These are phyloP conservation scores for Thereva unica DNA, from an alignment of 2,888 invertebrate genomes.

Conservation along the genomic window DNA sequence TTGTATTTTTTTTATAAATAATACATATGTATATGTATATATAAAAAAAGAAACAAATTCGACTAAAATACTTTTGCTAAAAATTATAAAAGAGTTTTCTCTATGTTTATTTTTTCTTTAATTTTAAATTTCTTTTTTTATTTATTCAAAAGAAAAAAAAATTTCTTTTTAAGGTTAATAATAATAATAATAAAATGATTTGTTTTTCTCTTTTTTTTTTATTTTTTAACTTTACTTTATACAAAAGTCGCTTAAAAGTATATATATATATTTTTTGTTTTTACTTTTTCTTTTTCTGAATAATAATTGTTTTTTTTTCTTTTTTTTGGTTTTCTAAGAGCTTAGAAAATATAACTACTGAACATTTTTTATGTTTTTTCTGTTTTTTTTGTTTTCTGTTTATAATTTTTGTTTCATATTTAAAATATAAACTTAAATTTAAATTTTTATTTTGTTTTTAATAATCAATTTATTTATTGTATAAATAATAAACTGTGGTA, in stretches of 20 bases:
- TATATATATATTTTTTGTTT: background rate
- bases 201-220: background rate
- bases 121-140: no score
- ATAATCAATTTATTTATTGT: no score
- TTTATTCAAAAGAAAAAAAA: no score
- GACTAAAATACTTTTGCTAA: conserved; percentile 19
- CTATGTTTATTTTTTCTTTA: background rate
- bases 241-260: background rate
- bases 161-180: no score
- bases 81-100: conserved; percentile 11
- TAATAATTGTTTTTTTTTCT: conserved; percentile 12
- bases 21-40: conserved; percentile 2
- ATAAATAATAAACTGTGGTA: no score
- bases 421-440: no score
- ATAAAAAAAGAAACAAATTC: conserved; percentile 19
- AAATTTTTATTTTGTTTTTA: no score
- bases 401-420: no score
- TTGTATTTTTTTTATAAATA: background rate
- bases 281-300: background rate
- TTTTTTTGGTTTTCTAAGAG: background rate
- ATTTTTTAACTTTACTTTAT: conserved; percentile 6
- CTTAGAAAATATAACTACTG: no score
- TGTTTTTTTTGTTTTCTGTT: no score
- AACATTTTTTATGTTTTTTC: no score
- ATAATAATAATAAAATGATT: background rate